Evolutionary conservation across 1,140 invertebrate species (phyloP).

Genomic region (Drosophila simulans): DNA sequence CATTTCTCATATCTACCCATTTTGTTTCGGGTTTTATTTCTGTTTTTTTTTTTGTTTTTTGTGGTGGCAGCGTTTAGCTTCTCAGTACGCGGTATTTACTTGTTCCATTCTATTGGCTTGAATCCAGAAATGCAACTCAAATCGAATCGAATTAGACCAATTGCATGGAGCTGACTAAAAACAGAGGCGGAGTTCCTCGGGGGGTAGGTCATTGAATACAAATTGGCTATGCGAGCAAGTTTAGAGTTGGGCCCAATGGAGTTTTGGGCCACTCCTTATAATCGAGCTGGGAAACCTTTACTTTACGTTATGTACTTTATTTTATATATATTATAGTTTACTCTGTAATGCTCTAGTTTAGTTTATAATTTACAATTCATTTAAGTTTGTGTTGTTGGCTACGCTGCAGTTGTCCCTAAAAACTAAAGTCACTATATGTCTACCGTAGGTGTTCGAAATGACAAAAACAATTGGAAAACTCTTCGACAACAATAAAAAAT

Average conservation of each 20-base stretch:
- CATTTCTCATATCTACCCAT: conserved; percentile 14
- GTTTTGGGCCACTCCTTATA: conserved; percentile 9
- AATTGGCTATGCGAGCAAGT: conserved; percentile 28
- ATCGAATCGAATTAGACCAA: conserved; percentile 23
- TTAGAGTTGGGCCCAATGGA: neutral
- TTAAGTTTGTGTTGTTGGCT: conserved; percentile 47
- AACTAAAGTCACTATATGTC: conserved; percentile 34
- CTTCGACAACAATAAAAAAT: conserved; percentile 9
- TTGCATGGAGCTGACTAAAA: conserved; percentile 12
- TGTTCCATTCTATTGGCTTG: conserved; percentile 22
- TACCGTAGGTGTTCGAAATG: conserved; percentile 29
- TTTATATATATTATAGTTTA: conserved; percentile 39
- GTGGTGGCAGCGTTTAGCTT: conserved; percentile 75
- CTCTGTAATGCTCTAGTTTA: conserved; percentile 41
- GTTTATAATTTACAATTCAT: conserved; percentile 55
- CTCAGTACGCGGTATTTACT: conserved; percentile 63
- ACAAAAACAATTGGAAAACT: conserved; percentile 33
- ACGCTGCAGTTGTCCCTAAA: conserved; percentile 38
- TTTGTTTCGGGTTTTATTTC: neutral
- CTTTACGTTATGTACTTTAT: conserved; percentile 44
- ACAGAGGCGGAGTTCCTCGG: conserved; percentile 2
- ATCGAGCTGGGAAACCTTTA: conserved; percentile 60
- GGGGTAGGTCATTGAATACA: conserved; percentile 12
- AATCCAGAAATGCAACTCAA: conserved; percentile 21
- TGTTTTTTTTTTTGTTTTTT: neutral